Evolutionary conservation across 2,888 invertebrate genomes (phyloP).

Genomic region (Plusia festucae): DNA sequence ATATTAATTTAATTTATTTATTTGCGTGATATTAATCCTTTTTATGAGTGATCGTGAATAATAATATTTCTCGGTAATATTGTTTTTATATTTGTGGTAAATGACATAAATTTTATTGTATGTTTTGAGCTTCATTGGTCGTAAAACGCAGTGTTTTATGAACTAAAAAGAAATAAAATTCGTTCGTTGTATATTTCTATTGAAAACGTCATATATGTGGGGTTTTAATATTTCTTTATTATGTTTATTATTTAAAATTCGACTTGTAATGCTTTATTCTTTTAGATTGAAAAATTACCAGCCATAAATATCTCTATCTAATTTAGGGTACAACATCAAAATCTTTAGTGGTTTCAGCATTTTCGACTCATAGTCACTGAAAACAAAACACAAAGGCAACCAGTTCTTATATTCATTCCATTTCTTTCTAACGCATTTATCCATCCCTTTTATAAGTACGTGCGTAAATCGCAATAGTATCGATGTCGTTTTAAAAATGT

Average conservation of each 20-base stretch:
- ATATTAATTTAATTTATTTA: no score
- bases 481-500: background rate
- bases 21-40: no score
- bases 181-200: conserved; percentile 3
- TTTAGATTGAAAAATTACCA: no score
- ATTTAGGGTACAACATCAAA: no score
- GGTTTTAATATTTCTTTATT: conserved; percentile 10
- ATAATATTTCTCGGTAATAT: background rate
- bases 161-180: conserved; percentile 8
- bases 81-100: background rate
- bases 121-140: conserved; percentile 30
- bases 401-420: background rate
- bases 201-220: conserved; percentile 18
- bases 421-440: background rate
- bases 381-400: background rate
- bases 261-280: no score
- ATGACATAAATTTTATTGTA: background rate
- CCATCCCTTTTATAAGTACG: background rate
- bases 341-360: no score
- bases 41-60: no score
- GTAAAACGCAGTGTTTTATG: conserved; percentile 24
- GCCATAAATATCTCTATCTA: no score
- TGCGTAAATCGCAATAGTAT: background rate
- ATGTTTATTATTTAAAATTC: no score
- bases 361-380: no score